Conservation (phyloP, 53 echinoderm and acorn worm species). For the Zoroaster sp. region DNA sequence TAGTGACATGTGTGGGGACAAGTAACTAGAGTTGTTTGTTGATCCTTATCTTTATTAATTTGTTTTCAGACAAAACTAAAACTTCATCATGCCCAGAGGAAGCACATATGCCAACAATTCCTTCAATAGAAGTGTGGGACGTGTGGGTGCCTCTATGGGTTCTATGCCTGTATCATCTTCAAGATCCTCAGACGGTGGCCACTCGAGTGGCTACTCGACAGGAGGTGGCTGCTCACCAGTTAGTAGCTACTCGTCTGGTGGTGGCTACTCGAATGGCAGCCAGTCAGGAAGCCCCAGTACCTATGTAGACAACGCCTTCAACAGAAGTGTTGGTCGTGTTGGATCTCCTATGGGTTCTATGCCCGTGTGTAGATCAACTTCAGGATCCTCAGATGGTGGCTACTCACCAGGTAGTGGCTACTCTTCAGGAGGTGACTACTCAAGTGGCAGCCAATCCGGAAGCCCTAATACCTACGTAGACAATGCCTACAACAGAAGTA, state of each 20-base stretch:
- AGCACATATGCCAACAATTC: slow-evolving; percentile 55
- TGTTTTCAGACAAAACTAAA: too few species aligned
- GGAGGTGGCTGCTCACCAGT: background rate
- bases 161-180: slow-evolving; percentile 13
- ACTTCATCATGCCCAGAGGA: slow-evolving; percentile 13
- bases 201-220: too few species aligned
- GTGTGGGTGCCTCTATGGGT: slow-evolving; percentile 51
- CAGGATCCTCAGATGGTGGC: background rate
- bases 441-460: background rate
- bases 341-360: slow-evolving; percentile 46
- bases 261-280: background rate
- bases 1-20: too few species aligned
- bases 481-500: slow-evolving; percentile 51
- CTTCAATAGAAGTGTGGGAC: slow-evolving; percentile 46
- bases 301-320: slow-evolving; percentile 55
- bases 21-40: too few species aligned
- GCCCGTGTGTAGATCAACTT: slow-evolving; percentile 33
- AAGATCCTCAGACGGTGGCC: background rate
- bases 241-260: background rate
- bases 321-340: slow-evolving; percentile 50
- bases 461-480: slow-evolving; percentile 44
- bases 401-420: background rate
- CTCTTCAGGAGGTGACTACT: background rate
- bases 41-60: too few species aligned
- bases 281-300: background rate